Conservation (phyloP, 2,888 invertebrate species). For the Tetragonisca angustula region DNA sequence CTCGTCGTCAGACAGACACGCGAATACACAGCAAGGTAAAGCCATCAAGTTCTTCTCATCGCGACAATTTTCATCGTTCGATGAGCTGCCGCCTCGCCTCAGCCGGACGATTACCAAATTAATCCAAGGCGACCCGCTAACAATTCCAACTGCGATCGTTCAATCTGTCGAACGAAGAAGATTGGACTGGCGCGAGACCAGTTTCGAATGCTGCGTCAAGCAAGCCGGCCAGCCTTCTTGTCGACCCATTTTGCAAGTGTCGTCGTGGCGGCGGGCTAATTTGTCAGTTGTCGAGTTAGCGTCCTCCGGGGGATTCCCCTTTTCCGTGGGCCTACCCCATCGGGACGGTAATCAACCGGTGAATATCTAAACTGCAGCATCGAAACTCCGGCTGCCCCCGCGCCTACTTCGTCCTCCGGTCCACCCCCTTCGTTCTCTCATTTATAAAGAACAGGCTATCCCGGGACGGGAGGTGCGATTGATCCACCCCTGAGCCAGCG, state of each 20-base stretch:
- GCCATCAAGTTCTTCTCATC: neutral
- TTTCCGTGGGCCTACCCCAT: constrained; percentile 67
- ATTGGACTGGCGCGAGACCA: constrained; percentile 58
- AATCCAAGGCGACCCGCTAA: constrained; percentile 59
- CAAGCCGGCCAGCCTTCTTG: constrained; percentile 76
- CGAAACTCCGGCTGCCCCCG: constrained; percentile 73
- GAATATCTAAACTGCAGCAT: constrained; percentile 82
- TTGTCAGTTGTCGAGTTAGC: constrained; percentile 85
- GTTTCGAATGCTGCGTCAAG: constrained; percentile 68
- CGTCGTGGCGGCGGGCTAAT: constrained; percentile 83
- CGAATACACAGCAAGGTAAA: neutral
- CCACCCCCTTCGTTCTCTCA: constrained; percentile 75
- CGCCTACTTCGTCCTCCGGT: constrained; percentile 34
- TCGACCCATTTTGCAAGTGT: constrained; percentile 84
- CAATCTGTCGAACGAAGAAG: constrained; percentile 50
- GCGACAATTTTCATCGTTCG: neutral
- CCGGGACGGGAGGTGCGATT: constrained; percentile 76
- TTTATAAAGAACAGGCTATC: constrained; percentile 81
- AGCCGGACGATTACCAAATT: constrained; percentile 27
- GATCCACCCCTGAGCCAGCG: constrained; percentile 72
- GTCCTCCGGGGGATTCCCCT: constrained; percentile 80
- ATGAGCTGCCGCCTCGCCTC: neutral
- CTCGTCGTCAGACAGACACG: too few relatives aligned
- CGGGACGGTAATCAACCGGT: constrained; percentile 83
- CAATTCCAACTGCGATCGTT: constrained; percentile 47